Evolutionary conservation across 2,888 invertebrate genomes (phyloP).

Genomic region (Cheilosia vulpina): DNA sequence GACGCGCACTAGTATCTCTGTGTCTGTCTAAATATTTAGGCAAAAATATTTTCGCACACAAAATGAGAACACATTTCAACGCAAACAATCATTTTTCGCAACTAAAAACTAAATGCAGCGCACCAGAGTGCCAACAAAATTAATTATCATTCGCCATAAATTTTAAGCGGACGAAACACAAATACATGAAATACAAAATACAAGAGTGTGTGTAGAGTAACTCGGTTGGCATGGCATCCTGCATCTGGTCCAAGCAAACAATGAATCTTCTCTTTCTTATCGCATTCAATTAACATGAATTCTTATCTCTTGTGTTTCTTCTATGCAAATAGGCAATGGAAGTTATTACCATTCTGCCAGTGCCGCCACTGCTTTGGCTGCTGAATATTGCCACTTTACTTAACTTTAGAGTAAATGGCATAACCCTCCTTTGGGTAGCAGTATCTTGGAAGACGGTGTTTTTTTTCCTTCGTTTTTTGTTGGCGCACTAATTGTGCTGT

Average conservation of each 20-base stretch:
- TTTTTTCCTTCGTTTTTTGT: not conserved
- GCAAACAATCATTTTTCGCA: constrained; percentile 43
- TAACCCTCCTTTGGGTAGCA: constrained; percentile 1
- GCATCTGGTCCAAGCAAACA: constrained; percentile 66
- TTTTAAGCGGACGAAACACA: constrained; percentile 21
- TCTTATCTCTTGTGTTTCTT: constrained; percentile 60
- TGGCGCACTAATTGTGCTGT: constrained; percentile 35
- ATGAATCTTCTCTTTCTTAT: constrained; percentile 72
- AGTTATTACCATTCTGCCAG: constrained; percentile 44
- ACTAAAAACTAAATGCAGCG: constrained; percentile 18
- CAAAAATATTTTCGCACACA: constrained; percentile 56
- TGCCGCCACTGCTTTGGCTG: constrained; percentile 24
- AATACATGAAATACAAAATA: no score
- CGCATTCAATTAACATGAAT: constrained; percentile 74
- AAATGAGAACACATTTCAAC: constrained; percentile 50
- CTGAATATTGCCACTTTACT: constrained; percentile 35
- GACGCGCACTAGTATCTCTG: constrained; percentile 11
- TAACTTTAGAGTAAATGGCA: constrained; percentile 15
- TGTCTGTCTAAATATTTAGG: constrained; percentile 65
- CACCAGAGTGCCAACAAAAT: constrained; percentile 55
- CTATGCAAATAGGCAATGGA: constrained; percentile 60
- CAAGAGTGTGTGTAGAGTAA: not conserved
- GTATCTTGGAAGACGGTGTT: not conserved
- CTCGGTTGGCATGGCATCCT: constrained; percentile 12
- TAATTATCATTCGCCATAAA: constrained; percentile 72